phyloP scores from a whole-genome alignment of 2,888 invertebrate species.

The Carterocephalus palaemon region DNA sequence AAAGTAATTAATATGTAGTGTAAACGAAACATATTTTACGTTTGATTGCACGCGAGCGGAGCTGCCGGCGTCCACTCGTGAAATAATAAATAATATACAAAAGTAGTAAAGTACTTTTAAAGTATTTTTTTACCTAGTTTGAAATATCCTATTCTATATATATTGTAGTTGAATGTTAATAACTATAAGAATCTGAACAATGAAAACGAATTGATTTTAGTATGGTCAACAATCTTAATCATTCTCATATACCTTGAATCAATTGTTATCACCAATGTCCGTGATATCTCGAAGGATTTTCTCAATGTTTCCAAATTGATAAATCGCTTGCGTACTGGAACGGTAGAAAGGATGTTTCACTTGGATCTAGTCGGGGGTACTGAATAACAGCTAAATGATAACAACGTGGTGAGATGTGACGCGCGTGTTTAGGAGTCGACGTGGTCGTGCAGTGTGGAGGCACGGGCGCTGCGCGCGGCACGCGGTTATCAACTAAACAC shows the following conservation, averaged over 20 bases:
- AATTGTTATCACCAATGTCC: slow-evolving; percentile 45
- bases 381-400: slow-evolving; percentile 6
- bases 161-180: too few relatives aligned
- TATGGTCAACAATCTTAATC: slow-evolving; percentile 9
- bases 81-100: too few relatives aligned
- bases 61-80: too few relatives aligned
- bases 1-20: too few relatives aligned
- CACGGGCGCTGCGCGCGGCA: slow-evolving; percentile 60
- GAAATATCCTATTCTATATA: too few relatives aligned
- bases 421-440: slow-evolving; percentile 20
- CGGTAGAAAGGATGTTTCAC: slow-evolving; percentile 23
- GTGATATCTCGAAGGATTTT: slow-evolving; percentile 37
- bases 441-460: slow-evolving; percentile 38
- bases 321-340: slow-evolving; percentile 9
- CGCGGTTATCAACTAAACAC: slow-evolving; percentile 72
- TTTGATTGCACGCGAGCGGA: too few relatives aligned
- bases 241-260: slow-evolving; percentile 60
- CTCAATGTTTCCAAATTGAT: slow-evolving; percentile 30
- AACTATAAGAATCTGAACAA: not conserved
- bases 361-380: slow-evolving; percentile 17
- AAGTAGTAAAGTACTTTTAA: too few relatives aligned
- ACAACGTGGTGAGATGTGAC: slow-evolving; percentile 18
- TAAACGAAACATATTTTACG: too few relatives aligned
- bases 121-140: too few relatives aligned
- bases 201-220: not conserved